Base-by-base conservation (phyloP, 1,140 invertebrate species). In the Halictus rubicundus region DNA sequence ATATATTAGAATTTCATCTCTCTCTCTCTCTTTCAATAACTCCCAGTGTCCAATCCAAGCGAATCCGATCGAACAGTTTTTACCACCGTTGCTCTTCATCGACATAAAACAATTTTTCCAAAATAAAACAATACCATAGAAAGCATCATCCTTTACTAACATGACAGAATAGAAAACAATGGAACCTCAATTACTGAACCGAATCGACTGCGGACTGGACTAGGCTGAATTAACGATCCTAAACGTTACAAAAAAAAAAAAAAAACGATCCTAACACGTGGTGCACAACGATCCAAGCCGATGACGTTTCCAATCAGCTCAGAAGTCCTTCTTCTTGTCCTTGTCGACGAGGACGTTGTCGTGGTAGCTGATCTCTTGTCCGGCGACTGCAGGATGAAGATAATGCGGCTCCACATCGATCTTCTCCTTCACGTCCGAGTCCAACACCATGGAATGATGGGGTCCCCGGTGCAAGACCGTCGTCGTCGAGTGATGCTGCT, bases 361-460 rank as follows among this genome's bases (percentile, higher is more conserved):
- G 70, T 93, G 91, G 76, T 94, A 94, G 86, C 93, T 93, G 65
- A 94, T 93, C 75, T 94, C 94, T 64, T 93, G 91, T 4, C 94
- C 94, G 9, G 91, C 92, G 0, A 93, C 89, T 0, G 94, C 94
- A 0, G 93, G 94, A 25, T 93, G 93, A 37, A 94, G 85, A 78
- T 94, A 92, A 81, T 94, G 93, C 2, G 93, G 92, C 42, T 92
- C 93, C 9, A 94, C 93, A 74, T 94, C 94, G 25, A 94, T 91
- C 49, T 93, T 94, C 71, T 93, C 92, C 65, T 93, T 92, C 8
- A 93, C 93, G 32, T 90, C 92, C 0, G 92, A 75, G 42, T 93
- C 92, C 2, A 93, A 49, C 6, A 93, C 91, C 70, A 92, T 87
- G 0, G 92, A 93, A 52, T 93, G 92, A 86, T 93, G 92, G 0